phyloP scores from a whole-genome alignment of 2,797 vertebrate species.

The Poecilia gillii region DNA sequence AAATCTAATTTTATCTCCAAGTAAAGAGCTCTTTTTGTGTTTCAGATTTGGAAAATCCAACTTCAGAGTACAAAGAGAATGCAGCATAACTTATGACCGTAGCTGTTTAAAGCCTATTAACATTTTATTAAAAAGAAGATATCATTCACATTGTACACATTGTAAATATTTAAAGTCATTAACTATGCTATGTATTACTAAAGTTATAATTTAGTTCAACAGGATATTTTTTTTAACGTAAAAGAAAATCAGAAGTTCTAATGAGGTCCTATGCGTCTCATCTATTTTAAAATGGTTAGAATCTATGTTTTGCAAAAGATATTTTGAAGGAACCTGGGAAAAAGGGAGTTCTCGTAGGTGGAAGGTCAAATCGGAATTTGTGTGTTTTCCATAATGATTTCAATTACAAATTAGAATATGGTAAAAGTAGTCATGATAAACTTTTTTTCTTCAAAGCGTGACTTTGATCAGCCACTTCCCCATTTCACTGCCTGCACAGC shows the following conservation, averaged over 20 bases:
- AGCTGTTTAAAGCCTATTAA: not conserved
- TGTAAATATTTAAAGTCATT: not conserved
- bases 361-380: not conserved
- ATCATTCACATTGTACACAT: not conserved
- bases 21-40: not conserved
- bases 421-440: not conserved
- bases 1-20: not conserved
- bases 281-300: not conserved
- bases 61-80: not conserved
- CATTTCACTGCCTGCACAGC: not conserved
- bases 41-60: not conserved
- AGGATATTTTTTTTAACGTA: not conserved
- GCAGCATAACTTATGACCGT: not conserved
- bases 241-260: not conserved
- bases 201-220: not conserved
- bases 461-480: not conserved
- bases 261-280: not conserved
- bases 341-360: not conserved
- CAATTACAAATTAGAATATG: not conserved
- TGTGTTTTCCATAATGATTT: not conserved
- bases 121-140: not conserved
- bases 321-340: not conserved
- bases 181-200: not conserved
- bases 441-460: not conserved
- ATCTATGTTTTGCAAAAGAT: not conserved